Conservation (phyloP, 2,888 invertebrate genomes). For the Drosophila sordidula region DNA sequence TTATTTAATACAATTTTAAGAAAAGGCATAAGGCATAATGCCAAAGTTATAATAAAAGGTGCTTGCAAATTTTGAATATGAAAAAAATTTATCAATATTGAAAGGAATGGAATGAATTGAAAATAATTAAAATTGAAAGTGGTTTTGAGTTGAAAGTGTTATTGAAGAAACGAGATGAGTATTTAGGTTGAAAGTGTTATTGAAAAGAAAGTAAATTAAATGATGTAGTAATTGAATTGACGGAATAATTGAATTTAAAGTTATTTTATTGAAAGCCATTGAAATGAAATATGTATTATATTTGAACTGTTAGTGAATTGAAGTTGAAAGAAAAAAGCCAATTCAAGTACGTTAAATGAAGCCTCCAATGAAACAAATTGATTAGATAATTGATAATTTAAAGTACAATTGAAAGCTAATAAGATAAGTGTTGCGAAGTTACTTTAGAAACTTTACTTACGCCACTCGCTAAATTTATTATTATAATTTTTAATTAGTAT, state of each 20-base stretch:
- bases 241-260: not conserved
- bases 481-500: slow-evolving; percentile 25
- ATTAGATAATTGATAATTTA: slow-evolving; percentile 13
- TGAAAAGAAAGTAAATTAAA: not conserved
- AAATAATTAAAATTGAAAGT: not conserved
- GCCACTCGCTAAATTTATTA: slow-evolving; percentile 25
- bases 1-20: not conserved
- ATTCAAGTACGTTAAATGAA: slow-evolving; percentile 5
- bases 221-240: not conserved
- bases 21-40: no score
- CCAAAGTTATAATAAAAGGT: no score
- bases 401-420: slow-evolving; percentile 1
- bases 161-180: not conserved
- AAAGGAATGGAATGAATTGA: not conserved
- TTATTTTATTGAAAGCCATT: not conserved
- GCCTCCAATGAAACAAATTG: slow-evolving; percentile 17
- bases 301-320: slow-evolving; percentile 5
- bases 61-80: no score
- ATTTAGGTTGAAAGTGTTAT: not conserved
- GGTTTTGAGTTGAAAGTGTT: not conserved
- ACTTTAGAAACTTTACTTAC: slow-evolving; percentile 11
- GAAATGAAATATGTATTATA: not conserved
- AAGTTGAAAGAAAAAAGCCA: not conserved
- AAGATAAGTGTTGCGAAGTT: not conserved
- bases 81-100: not conserved